Evolutionary conservation across 1,140 invertebrate genomes (phyloP), one percentile per base, ranked within the genome.

Genomic region (Drosophila asahinai): DNA sequence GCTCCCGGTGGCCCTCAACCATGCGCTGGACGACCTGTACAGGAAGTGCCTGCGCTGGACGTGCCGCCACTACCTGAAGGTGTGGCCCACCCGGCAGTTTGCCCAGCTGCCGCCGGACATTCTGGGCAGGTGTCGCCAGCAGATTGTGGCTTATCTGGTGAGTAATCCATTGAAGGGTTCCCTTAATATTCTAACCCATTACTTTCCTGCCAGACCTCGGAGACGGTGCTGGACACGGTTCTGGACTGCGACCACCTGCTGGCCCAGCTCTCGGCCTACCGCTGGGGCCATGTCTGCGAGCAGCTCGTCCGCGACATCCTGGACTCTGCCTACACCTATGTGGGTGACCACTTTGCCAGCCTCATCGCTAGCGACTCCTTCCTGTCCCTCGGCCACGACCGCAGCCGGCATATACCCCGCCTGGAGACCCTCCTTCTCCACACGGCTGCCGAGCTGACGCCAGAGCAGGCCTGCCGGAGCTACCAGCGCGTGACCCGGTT

Each of bases 71-170:
- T 98, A 98, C 91, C 94, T 96, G 9, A 94, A 96, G 82, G 96
- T 98, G 30, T 98, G 97, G 97, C 96, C 97, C 0, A 97, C 96
- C 0, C 96, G 97, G 81, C 95, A 96, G 19, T 98, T 98, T 93
- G 96, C 97, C 0, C 95, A 95, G 64, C 92, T 98, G 49, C 97
- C 97, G 0, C 94, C 96, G 36, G 97, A 98, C 83, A 93, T 98
- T 0, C 94, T 97, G 67, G 96, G 97, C 42, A 97, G 97, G 91
- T 97, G 96, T 81, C 95, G 96, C 83, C 96, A 97, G 76, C 96
- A 97, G 80, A 95, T 97, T 27, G 95, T 96, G 93, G 95, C 52
- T 93, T 95, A 93, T 64, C 74, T 93, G 91, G 92, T 93, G 73
- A 81, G 86, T 61, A 19, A 11, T 40, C 0, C 19, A 7, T 0